Base-by-base conservation (phyloP, 2,113 vertebrate genomes). In the Dipodomys ordii region DNA sequence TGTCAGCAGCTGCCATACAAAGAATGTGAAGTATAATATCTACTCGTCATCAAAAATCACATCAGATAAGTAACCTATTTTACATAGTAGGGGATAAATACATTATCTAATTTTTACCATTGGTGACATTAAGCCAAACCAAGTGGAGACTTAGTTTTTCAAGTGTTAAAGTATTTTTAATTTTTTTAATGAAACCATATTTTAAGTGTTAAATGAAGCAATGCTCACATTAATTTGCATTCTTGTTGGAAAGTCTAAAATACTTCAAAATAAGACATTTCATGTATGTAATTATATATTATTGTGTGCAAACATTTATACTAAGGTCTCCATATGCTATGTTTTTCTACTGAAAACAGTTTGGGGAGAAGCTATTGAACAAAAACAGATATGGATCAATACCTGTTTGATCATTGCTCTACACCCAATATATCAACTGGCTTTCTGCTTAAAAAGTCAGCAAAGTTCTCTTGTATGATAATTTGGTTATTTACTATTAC, bases 1-100 rank as follows among this genome's bases (percentile, higher is more conserved):
- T 99, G 99, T 98, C 99, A 99, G 99, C 99, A 99, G 98, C 99
- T 99, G 98, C 99, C 99, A 98, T 99, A 99, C 96, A 99, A 99
- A 99, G 99, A 99, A 99, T 99, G 99, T 99, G 99, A 99, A 99
- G 99, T 99, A 99, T 99, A 99, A 99, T 99, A 95, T 71, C 97
- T 60, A 95, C 96, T 95, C 49, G 39, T 94, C 98, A 96, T 92
- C 98, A 82, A 92, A 97, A 96, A 97, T 90, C 95, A 93, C 94
- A 97, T 46, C 98, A 98, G 98, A 98, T 98, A 98, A 98, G 98
- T 98, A 98, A 98, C 96, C 97, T 98, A 98, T 98, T 98, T 98
- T 98, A 98, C 98, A 98, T 97, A 95, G 97, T 97, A 97, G 98
- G 97, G 97, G 96, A 96, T 98, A 97, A 96, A 98, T 96, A 98